Conservation (phyloP, 64 coral and sea anemone genomes). For the Acropora yongei region DNA sequence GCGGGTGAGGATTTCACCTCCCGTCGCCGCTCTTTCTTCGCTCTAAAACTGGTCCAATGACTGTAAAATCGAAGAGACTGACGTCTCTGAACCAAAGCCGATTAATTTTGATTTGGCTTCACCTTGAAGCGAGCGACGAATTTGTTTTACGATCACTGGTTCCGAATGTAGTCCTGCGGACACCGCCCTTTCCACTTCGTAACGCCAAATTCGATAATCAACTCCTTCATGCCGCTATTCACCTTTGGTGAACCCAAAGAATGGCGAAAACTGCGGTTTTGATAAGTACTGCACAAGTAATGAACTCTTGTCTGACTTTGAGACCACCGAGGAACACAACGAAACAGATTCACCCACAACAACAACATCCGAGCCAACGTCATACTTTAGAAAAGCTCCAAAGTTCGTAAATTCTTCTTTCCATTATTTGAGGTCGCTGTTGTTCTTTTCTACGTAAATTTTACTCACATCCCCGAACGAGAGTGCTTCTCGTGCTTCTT, state of each 20-base stretch:
- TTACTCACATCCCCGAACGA: conserved; percentile 16
- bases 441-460: conserved; percentile 33
- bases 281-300: conserved; percentile 14
- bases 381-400: conserved; percentile 9
- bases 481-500: conserved; percentile 25
- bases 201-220: conserved; percentile 51
- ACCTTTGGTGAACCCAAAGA: conserved; percentile 45
- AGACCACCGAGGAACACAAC: neutral
- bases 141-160: conserved; percentile 48
- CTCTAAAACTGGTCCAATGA: conserved; percentile 27
- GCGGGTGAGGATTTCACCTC: conserved; percentile 3
- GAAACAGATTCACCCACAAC: conserved; percentile 23
- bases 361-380: neutral
- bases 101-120: conserved; percentile 55
- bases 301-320: neutral
- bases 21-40: conserved; percentile 33
- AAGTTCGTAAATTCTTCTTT: conserved; percentile 54
- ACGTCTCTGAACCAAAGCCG: conserved; percentile 32
- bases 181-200: conserved; percentile 54
- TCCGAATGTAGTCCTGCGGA: conserved; percentile 14
- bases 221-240: conserved; percentile 50
- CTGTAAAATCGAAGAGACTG: conserved; percentile 13
- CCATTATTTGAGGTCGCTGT: conserved; percentile 26
- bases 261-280: conserved; percentile 14
- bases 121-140: conserved; percentile 40